Evolutionary conservation across 2,888 invertebrate species (phyloP), one percentile per base, ranked within the genome.

Genomic region (Himalopsyche kuldschensis): DNA sequence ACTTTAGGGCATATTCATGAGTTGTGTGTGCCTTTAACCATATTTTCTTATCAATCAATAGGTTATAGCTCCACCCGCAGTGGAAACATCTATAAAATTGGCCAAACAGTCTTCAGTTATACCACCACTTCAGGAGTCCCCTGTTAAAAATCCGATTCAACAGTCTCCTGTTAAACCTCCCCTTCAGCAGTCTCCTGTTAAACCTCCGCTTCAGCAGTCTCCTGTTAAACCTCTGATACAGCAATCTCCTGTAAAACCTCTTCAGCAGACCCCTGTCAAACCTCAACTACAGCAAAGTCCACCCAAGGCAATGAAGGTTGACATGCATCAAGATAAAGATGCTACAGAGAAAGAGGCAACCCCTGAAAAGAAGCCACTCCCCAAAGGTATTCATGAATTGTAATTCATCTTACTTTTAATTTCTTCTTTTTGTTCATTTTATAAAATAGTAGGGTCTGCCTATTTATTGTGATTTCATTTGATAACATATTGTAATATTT

Each of bases 231-330:
- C 77, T 15, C 15, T 15, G 2, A 30, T 75, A 48, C 48, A 32
- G 17, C 69, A 84, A 63, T 46, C 85, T 69, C 82, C 86, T 82
- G 41, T 84, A 76, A 55, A 84, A 69, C 82, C 84, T 17, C 82
- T 81, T 77, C 80, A 79, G 63, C 30, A 32, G 75, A 75, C 76
- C 69, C 75, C 48, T 47, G 84, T 84, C 11, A 82, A 86, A 85
- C 31, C 55, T 4, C 15, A 30, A 27, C 48, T 15, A n/a, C 41
- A 75, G 27, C 48, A 63, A 27, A 5, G 17, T 10, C 55, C 80
- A 10, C 41, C 41, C n/a, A 80, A 80, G n/a, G 75, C 79, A 10
- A 79, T 32, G n/a, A 27, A 76, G 55, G 27, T 30, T 15, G 24
- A 27, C 30, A 69, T 27, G 15, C 15, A 27, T 15, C 10, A 8